Evolutionary conservation across 2,888 invertebrate genomes (phyloP).

Genomic region (Petrolisthes cinctipes): DNA sequence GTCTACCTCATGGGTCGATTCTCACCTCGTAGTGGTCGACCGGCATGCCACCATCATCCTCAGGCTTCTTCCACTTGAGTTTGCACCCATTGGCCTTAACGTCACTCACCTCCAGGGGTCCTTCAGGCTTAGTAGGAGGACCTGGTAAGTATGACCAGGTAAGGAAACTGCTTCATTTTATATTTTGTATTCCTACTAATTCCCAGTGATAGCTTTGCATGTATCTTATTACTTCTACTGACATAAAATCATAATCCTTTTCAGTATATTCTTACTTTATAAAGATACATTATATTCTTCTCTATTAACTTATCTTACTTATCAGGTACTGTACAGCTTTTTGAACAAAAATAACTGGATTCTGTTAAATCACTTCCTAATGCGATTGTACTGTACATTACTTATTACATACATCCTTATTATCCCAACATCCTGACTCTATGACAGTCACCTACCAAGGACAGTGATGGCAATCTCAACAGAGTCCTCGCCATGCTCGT

Average conservation of each 20-base stretch:
- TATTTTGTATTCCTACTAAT: background rate
- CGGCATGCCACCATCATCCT: conserved; percentile 94
- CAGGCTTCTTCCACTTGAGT: conserved; percentile 91
- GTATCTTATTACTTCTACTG: background rate
- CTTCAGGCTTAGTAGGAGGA: conserved; percentile 73
- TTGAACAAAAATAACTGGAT: no score
- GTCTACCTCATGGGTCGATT: background rate
- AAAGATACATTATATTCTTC: background rate
- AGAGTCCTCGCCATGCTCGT: conserved; percentile 91
- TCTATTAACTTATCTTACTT: no score
- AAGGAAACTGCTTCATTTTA: background rate
- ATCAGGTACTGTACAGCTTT: no score
- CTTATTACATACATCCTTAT: no score
- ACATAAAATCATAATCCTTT: background rate
- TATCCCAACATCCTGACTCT: no score
- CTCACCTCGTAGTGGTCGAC: conserved; percentile 88
- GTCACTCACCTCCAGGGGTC: conserved; percentile 85
- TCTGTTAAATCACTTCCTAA: no score
- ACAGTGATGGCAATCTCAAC: conserved; percentile 92
- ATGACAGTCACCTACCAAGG: conserved; percentile 71
- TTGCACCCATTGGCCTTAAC: conserved; percentile 93
- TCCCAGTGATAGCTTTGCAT: background rate
- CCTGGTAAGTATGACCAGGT: conserved; percentile 31
- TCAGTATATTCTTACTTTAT: background rate
- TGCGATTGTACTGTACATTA: no score